Conservation (phyloP, 2,113 vertebrate species). For the Caretta caretta region DNA sequence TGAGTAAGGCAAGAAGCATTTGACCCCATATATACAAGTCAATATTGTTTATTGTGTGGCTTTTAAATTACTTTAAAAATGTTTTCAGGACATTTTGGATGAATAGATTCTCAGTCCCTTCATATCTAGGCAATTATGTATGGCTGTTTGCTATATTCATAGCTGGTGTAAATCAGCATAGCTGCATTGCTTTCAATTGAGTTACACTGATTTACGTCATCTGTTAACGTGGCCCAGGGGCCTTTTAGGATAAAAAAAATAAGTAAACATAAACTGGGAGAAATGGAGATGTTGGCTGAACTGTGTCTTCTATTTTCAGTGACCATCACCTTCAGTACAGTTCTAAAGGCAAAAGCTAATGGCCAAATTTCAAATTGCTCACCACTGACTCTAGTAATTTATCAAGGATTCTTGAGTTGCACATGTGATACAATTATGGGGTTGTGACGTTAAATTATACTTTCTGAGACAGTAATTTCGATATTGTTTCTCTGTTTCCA, state of each 20-base stretch:
- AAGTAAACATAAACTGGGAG: neutral
- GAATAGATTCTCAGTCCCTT: neutral
- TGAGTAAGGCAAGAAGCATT: neutral
- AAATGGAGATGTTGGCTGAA: neutral
- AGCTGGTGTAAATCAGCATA: neutral
- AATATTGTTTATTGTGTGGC: accelerated
- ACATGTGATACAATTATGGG: neutral
- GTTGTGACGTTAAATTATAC: neutral
- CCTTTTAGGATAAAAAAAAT: neutral
- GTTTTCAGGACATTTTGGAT: neutral
- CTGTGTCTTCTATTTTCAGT: neutral
- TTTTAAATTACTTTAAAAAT: neutral
- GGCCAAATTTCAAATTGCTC: neutral
- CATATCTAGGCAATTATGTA: neutral
- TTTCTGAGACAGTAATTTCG: neutral
- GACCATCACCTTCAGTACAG: neutral
- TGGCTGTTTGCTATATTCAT: neutral
- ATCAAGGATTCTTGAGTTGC: neutral
- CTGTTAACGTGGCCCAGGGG: neutral
- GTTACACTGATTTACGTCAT: accelerated
- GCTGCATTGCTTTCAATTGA: neutral
- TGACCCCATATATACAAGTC: accelerated
- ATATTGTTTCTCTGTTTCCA: neutral
- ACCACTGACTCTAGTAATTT: neutral
- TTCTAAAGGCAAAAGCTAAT: neutral